These are phyloP conservation scores for Adelosebastes latens DNA, from an alignment of 2,797 vertebrate genomes.

Conservation along the genomic window DNA sequence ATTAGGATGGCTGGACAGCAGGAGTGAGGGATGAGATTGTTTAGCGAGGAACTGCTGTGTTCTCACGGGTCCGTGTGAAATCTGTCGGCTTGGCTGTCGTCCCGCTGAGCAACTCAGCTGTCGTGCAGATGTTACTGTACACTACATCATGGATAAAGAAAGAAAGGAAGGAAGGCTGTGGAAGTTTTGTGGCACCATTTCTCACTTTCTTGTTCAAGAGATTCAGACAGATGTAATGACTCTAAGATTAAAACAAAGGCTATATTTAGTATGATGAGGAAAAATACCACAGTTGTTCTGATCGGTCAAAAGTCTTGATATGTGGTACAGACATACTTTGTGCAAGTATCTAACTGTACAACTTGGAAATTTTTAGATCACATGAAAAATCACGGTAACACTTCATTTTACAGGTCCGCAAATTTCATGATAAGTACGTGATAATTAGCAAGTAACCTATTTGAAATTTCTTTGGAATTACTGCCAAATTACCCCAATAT, in stretches of 20 bases:
- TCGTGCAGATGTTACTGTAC: slow-evolving; percentile 2
- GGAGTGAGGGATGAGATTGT: neutral
- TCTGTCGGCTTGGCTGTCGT: slow-evolving; percentile 25
- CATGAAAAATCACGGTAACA: too few relatives aligned
- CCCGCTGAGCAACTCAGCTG: slow-evolving; percentile 10
- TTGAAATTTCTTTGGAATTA: too few relatives aligned
- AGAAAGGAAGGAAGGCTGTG: neutral
- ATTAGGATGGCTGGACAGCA: neutral
- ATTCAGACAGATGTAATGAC: neutral
- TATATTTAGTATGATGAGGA: too few relatives aligned
- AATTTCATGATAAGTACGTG: too few relatives aligned
- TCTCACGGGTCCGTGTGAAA: slow-evolving; percentile 57
- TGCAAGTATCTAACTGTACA: too few relatives aligned
- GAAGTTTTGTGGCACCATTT: neutral
- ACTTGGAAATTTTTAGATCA: too few relatives aligned
- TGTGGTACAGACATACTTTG: too few relatives aligned
- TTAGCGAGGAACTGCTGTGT: slow-evolving; percentile 47
- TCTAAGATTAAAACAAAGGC: neutral
- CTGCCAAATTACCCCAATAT: too few relatives aligned
- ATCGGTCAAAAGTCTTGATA: too few relatives aligned
- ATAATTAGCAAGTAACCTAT: too few relatives aligned
- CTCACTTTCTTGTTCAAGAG: neutral
- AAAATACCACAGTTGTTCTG: too few relatives aligned
- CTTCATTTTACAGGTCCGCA: too few relatives aligned
- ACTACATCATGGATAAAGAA: neutral